Base-by-base conservation (phyloP, 2,797 vertebrate genomes). In the Syngnathus acus region DNA sequence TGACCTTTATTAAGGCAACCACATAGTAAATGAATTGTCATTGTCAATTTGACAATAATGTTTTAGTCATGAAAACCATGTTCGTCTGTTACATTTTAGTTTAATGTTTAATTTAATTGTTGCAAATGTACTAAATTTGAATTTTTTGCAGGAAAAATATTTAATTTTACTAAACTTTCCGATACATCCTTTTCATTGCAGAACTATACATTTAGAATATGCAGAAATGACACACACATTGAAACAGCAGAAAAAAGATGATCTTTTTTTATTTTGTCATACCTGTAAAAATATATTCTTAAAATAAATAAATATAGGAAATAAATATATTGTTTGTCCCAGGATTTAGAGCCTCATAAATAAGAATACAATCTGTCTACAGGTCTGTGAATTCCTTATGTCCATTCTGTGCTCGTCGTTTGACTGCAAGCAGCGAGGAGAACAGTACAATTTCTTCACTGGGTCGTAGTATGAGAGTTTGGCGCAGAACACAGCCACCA, bases 241-340 rank as follows among this genome's bases (percentile, higher is more conserved):
- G 64, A 69, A 65, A 60, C 55, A 68, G 72, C 69, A 82, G 78
- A 69, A 39, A 39, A 72, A 78, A 65, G 69, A 77, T 68, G 66
- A 73, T 82, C 67, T 68, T 59, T 76, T 79, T 76, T 84, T 84
- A 83, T 88, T 86, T 95, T 88, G 79, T 86, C 80, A 88, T 94
- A 94, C 89, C 92, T 96, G 95, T 93, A 98, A 98, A 98, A 99
- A 99, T 99, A 99, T 94, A 97, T 92, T 96, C 94, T 96, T 90
- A 93, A 96, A 98, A 98, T 98, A 98, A 98, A 98, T 98, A 95
- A 97, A 97, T 97, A 95, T 97, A 95, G 96, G 95, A 98, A 98
- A 98, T 98, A 98, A 98, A 98, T 98, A 97, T 96, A 84, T 69
- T 84, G 78, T 84, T 73, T 94, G 93, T 93, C 89, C 91, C 92